These are phyloP conservation scores for Calameuta pallipes DNA, from an alignment of 2,888 invertebrate species.

Conservation along the genomic window DNA sequence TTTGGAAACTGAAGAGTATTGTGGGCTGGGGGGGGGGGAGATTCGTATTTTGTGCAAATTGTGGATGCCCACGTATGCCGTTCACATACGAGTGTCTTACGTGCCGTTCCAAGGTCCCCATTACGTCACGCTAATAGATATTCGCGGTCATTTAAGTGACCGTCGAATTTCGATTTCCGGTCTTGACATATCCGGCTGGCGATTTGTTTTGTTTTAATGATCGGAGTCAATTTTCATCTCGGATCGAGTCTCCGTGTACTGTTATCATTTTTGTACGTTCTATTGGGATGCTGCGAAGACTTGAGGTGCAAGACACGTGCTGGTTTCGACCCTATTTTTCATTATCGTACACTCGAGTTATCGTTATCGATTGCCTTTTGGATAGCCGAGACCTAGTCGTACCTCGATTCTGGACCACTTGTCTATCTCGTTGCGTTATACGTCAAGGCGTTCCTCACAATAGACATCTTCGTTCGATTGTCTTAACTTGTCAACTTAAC, in stretches of 20 bases:
- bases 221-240: background rate
- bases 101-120: background rate
- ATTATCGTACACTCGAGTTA: background rate
- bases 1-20: background rate
- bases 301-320: background rate
- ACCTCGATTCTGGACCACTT: background rate
- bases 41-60: background rate
- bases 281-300: background rate
- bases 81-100: background rate
- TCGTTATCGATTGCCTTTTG: background rate
- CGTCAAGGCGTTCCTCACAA: background rate
- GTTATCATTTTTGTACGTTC: background rate
- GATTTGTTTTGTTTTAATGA: background rate
- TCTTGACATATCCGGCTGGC: no score
- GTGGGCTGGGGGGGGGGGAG: no score
- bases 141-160: background rate
- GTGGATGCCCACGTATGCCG: background rate
- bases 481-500: background rate
- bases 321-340: background rate
- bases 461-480: background rate
- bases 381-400: background rate
- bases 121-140: background rate
- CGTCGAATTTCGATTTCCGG: background rate
- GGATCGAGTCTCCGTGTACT: background rate
- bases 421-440: background rate